Percentiles rank a stretch among this genome's conserved stretches.
These are phyloP conservation scores for Dasyprocta punctata DNA, from an alignment of 2,113 vertebrate species.

Conservation along the genomic window DNA sequence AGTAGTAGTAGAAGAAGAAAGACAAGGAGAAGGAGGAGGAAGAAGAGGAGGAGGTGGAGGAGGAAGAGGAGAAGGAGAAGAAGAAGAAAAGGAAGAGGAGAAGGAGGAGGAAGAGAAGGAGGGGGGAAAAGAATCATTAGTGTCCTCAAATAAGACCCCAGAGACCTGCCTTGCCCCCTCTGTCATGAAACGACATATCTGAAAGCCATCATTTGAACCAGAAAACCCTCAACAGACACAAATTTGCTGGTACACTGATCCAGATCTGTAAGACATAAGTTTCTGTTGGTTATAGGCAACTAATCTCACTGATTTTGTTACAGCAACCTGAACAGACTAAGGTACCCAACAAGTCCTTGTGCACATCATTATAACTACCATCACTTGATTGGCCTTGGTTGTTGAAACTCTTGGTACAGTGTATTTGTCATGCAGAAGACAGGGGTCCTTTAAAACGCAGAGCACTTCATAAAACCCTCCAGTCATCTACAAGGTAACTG, in stretches of 20 bases:
- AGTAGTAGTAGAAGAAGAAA: background rate
- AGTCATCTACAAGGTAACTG: background rate
- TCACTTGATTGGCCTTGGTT: background rate
- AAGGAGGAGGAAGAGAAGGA: too few species aligned
- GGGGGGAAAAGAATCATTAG: background rate
- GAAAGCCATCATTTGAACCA: background rate
- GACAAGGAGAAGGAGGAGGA: too few species aligned
- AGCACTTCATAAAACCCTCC: background rate
- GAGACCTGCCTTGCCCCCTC: background rate
- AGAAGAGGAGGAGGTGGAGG: too few species aligned
- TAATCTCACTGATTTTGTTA: background rate
- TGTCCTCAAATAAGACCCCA: background rate
- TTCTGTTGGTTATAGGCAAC: background rate
- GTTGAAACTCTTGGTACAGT: background rate
- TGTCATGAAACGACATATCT: background rate
- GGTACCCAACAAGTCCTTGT: background rate
- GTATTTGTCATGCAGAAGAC: background rate
- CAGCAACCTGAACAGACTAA: background rate
- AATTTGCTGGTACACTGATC: background rate
- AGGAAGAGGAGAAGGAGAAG: fast-evolving
- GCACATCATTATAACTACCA: background rate
- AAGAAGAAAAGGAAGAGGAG: too few species aligned
- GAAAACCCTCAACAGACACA: background rate
- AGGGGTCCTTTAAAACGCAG: background rate
- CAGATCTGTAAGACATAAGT: background rate